Base-by-base conservation (phyloP, 1,140 invertebrate genomes). In the Drosophila equinoxialis region DNA sequence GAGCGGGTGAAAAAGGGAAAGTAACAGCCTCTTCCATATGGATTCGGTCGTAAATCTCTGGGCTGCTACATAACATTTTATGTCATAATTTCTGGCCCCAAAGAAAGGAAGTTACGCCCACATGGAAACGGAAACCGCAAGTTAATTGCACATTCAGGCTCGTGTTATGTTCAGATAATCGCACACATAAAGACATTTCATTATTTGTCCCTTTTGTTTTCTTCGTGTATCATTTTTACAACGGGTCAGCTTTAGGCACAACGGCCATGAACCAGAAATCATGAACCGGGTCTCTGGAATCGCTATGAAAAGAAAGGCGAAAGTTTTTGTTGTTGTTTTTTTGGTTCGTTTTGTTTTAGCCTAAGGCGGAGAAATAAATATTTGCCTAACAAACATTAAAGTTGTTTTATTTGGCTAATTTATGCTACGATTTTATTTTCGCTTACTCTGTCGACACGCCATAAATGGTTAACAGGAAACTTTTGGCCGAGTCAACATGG, bases 311-410 rank as follows among this genome's bases (percentile, higher is more conserved):
- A 39, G 37, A 13, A 39, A n/a, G 37, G 11, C 37, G 37, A 39
- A 39, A 39, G 10, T 39, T 39, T 39, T 10, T 37, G 7, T 37
- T 37, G 35, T 37, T 23, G 20, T 23, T 1, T 37, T 37, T 37
- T 8, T 11, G 35, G 10, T 37, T 37, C 10, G 35, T 30, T 55
- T 1, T 26, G 23, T 33, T 58, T 58, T 37, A 30, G 35, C 57
- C 57, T 58, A 20, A 37, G 57, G 57, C 57, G 1, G 6, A 41
- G 55, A 42, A 17, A 55, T 76, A 75, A 51, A 75, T 85, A 81
- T 86, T 86, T 80, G 79, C 79, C 78, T 83, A 83, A 75, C 83
- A 83, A 86, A 86, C 84, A 89, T 86, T 86, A 87, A 87, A 86
- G 84, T 87, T 86, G 81, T 75, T 81, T 51, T 87, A 74, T 87